Evolutionary conservation across 2,888 invertebrate species (phyloP).

Genomic region (Acleris laterana): DNA sequence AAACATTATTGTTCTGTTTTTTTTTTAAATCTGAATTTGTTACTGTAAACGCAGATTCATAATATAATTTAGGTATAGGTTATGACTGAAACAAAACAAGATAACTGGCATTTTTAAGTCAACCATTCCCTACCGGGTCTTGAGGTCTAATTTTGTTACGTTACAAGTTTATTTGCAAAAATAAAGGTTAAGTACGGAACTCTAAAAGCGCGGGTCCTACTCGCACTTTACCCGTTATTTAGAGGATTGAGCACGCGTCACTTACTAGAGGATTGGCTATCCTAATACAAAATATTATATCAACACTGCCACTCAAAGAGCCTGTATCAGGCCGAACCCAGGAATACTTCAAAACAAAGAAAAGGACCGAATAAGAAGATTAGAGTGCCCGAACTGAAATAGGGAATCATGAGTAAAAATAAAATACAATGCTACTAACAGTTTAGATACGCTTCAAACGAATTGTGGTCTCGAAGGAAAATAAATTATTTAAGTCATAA

Average conservation of each 20-base stretch:
- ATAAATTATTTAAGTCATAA: conserved; percentile 33
- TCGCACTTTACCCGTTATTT: too few species aligned
- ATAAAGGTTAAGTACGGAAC: not conserved
- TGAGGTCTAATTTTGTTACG: too few species aligned
- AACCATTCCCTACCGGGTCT: too few species aligned
- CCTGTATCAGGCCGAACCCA: conserved; percentile 60
- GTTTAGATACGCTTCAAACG: conserved; percentile 27
- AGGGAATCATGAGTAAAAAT: conserved; percentile 57
- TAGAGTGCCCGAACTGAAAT: conserved; percentile 57
- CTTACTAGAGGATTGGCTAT: not conserved
- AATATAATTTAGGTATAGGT: too few species aligned
- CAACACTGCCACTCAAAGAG: conserved; percentile 52
- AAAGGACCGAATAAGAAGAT: conserved; percentile 68
- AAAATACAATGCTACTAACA: conserved; percentile 35
- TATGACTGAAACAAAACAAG: too few species aligned
- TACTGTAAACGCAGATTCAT: too few species aligned
- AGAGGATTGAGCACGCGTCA: too few species aligned
- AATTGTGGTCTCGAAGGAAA: conserved; percentile 35
- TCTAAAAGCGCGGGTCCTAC: not conserved
- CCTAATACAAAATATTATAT: conserved; percentile 8
- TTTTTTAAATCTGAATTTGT: too few species aligned
- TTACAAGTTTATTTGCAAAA: too few species aligned
- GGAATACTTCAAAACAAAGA: conserved; percentile 73
- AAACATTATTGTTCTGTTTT: too few species aligned
- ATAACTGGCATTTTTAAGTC: too few species aligned